Percentiles rank a stretch among this genome's conserved stretches.
Evolutionary conservation across 2,113 vertebrate species (phyloP).

Genomic region (Ranitomeya imitator): DNA sequence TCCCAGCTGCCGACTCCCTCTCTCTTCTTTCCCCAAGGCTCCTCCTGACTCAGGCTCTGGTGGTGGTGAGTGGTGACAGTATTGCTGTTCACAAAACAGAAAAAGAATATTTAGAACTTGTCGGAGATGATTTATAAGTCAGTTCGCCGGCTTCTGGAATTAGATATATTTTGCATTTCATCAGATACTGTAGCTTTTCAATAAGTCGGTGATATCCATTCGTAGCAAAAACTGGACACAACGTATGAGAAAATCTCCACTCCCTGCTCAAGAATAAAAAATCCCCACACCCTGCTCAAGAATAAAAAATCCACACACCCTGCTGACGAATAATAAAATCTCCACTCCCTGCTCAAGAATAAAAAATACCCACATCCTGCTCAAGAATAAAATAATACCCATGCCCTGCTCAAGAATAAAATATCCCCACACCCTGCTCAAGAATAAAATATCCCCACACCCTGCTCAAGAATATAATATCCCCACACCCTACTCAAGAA

Average conservation of each 20-base stretch:
- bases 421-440: background rate
- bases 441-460: no score
- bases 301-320: no score
- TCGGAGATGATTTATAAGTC: background rate
- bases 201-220: background rate
- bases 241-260: background rate
- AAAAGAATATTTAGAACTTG: background rate
- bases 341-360: no score
- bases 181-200: background rate
- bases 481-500: background rate
- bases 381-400: no score
- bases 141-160: constrained; percentile 34
- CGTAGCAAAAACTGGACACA: background rate
- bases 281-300: background rate
- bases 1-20: background rate
- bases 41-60: constrained; percentile 48
- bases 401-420: no score
- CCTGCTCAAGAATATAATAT: no score
- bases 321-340: no score
- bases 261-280: no score
- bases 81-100: background rate
- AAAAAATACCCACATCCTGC: no score
- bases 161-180: background rate
- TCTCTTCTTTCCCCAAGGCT: constrained; percentile 1
- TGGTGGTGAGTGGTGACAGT: constrained; percentile 13